Evolutionary conservation across 2,888 invertebrate genomes (phyloP).

Genomic region (Drosophila nigricruria): DNA sequence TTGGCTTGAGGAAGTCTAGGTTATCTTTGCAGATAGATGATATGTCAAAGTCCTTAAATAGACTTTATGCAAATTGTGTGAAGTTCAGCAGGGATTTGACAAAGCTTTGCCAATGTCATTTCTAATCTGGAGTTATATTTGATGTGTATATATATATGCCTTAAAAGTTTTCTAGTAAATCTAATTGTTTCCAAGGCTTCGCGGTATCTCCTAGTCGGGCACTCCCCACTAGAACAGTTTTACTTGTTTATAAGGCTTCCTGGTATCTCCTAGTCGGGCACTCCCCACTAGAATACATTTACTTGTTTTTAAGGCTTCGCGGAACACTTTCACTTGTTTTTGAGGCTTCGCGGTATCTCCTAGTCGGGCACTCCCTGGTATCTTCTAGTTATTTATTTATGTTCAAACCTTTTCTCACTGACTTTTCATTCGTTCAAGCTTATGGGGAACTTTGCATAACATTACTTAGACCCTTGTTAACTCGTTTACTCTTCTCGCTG

Average conservation of each 20-base stretch:
- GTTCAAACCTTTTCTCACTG: too few relatives aligned
- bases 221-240: background rate
- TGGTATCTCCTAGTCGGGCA: background rate
- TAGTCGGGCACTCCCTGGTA: background rate
- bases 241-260: background rate
- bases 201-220: background rate
- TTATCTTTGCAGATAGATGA: background rate
- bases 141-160: background rate
- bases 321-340: background rate
- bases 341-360: background rate
- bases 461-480: background rate
- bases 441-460: background rate
- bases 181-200: background rate
- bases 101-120: background rate
- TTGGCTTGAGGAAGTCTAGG: background rate
- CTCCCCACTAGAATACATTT: background rate
- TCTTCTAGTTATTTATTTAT: background rate
- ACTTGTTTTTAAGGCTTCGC: too few relatives aligned
- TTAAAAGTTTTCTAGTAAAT: background rate
- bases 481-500: slow-evolving; percentile 2
- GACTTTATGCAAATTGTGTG: background rate
- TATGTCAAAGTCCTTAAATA: background rate
- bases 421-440: background rate
- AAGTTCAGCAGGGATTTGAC: background rate
- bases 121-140: background rate